Conservation (phyloP, 1,140 invertebrate genomes). For the Akabosia matsudoensis region DNA sequence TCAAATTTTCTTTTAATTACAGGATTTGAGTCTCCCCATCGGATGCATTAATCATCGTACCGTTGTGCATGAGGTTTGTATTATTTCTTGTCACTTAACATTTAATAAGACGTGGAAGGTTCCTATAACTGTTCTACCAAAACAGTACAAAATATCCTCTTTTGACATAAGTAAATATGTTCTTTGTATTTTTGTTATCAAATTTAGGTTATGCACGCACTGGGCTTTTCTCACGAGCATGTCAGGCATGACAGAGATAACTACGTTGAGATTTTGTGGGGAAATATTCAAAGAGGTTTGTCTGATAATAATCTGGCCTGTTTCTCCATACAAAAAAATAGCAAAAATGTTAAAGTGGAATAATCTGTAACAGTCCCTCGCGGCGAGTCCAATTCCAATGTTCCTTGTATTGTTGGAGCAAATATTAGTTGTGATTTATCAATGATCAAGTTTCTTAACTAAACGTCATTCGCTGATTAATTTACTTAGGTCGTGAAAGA, state of each 20-base stretch:
- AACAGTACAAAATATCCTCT: too few species aligned
- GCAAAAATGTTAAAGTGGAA: too few species aligned
- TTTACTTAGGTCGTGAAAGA: slow-evolving; percentile 25
- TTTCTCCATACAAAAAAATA: neutral
- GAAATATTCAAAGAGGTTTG: slow-evolving; percentile 32
- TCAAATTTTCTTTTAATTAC: neutral
- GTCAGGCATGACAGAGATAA: slow-evolving; percentile 27
- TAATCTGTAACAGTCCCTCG: neutral
- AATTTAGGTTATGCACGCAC: slow-evolving; percentile 30
- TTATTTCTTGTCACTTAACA: neutral
- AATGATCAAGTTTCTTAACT: too few species aligned
- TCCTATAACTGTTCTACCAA: too few species aligned
- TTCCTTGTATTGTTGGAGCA: too few species aligned
- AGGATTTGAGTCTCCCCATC: slow-evolving; percentile 33
- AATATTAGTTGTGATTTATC: too few species aligned
- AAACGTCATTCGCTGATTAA: neutral
- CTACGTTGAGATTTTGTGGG: slow-evolving; percentile 31
- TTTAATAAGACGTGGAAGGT: neutral
- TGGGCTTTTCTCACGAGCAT: slow-evolving; percentile 38
- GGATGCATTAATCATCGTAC: slow-evolving; percentile 32
- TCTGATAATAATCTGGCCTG: neutral
- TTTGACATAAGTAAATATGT: too few species aligned
- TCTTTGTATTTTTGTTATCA: neutral
- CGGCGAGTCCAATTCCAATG: too few species aligned
- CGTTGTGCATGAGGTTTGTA: slow-evolving; percentile 26